phyloP scores from a whole-genome alignment of 2,113 vertebrate genomes.

The Gila orcuttii region DNA sequence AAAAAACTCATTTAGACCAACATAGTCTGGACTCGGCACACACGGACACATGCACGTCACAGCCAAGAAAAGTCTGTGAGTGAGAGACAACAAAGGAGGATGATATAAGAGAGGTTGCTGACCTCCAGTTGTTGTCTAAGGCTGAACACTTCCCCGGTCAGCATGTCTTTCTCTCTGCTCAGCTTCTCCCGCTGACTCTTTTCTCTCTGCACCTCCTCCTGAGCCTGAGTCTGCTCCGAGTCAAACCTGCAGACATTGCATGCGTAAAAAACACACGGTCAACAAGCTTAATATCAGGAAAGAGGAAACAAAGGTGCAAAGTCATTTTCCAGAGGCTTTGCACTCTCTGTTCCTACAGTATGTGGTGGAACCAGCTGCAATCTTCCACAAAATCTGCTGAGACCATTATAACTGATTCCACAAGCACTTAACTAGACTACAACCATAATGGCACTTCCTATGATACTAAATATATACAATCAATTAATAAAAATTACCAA shows the following conservation, averaged over 20 bases:
- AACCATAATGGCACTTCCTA: not conserved
- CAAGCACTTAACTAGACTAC: not conserved
- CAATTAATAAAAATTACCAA: too few relatives aligned
- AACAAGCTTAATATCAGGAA: not conserved
- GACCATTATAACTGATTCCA: not conserved
- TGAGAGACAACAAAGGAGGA: conserved; percentile 1
- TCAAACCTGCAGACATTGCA: conserved; percentile 83
- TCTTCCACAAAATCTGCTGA: not conserved
- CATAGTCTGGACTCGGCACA: not conserved
- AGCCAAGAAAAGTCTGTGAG: not conserved
- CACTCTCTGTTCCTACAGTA: not conserved
- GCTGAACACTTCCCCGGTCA: conserved; percentile 86
- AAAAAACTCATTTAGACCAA: not conserved
- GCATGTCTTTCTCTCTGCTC: conserved; percentile 87
- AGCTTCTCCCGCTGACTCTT: conserved; percentile 88
- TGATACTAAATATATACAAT: not conserved
- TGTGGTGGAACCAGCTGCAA: not conserved
- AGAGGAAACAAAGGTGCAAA: not conserved
- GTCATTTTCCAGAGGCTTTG: not conserved
- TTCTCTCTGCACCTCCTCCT: conserved; percentile 90
- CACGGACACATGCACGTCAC: conserved; percentile 20
- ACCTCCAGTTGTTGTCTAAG: conserved; percentile 93
- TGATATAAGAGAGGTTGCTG: conserved; percentile 37
- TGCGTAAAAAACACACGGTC: not conserved
- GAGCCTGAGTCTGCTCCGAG: conserved; percentile 83